Percentiles rank a stretch among this genome's conserved stretches.
phyloP scores from a whole-genome alignment of 2,797 vertebrate genomes.

The Mus minutoides region DNA sequence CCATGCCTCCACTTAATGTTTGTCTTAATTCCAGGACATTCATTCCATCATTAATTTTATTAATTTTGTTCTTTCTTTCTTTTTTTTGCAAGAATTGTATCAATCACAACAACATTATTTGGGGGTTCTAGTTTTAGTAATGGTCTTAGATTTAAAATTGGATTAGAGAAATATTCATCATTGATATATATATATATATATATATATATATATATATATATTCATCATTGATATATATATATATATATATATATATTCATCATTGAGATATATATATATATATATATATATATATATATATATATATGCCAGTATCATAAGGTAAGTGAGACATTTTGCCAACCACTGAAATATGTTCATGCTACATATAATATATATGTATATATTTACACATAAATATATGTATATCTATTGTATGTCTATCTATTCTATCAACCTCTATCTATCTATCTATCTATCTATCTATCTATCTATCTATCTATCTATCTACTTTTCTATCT shows the following conservation, averaged over 20 bases:
- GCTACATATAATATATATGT: not conserved
- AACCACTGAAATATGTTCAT: not conserved
- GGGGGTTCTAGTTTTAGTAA: not conserved
- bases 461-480: too few species aligned
- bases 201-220: too few species aligned
- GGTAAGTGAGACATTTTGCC: not conserved
- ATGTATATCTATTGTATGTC: not conserved
- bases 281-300: too few species aligned
- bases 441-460: too few species aligned
- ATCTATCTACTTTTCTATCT: too few species aligned
- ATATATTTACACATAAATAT: not conserved
- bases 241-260: too few species aligned
- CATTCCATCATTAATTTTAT: not conserved
- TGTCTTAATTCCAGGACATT: not conserved
- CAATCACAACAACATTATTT: not conserved
- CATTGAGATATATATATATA: not conserved
- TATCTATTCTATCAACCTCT: too few species aligned
- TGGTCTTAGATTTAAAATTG: not conserved
- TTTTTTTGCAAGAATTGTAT: slow-evolving; percentile 9
- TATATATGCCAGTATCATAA: not conserved
- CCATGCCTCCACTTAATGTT: not conserved
- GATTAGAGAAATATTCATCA: not conserved
- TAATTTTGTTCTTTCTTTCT: not conserved
- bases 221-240: not conserved
- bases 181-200: not conserved